Evolutionary conservation across 2,797 vertebrate species (phyloP), one percentile per base, ranked within the genome.

Genomic region (Muscicapa comitata): DNA sequence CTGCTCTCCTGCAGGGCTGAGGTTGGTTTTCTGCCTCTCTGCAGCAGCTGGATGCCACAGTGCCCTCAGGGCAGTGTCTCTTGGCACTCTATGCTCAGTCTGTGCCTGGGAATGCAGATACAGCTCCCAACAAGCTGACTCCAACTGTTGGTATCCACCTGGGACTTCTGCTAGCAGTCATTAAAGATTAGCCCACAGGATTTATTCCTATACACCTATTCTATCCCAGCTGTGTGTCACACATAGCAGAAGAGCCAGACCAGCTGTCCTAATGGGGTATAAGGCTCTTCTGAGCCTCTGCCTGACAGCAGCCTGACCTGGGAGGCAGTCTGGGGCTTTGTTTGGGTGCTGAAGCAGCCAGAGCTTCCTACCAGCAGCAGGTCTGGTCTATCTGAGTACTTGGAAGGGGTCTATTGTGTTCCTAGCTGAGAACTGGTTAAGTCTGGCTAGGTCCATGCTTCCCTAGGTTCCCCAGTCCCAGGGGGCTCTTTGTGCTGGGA

Each of bases 51-150:
- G 71, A 28, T 8, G 4, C 0, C 16, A 13, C 20, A 24, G 54
- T 17, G 57, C 29, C 6, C 59, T 93, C 8, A 0, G 7, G 59
- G 8, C 8, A 4, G 12, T 7, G 38, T 38, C 45, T 42, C n/a
- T 37, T 68, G 79, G 23, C 4, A 3, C 40, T 75, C 33, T 43
- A 25, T 21, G 48, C 33, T 82, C 84, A 6, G 31, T 1, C 1
- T 72, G 33, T 82, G 74, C 33, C 79, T 79, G 57, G 72, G 42
- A 55, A 55, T 61, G 78, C 85, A 75, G 54, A 29, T 16, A 6
- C 0, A 0, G 53, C 58, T 87, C 76, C 47, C 3, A 3, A 9
- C 37, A 71, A 45, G 65, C 68, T 9, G 6, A 29, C 17, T 55
- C 59, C 77, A 45, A 7, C 50, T 61, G 16, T 10, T 54, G 72